These are phyloP conservation scores for Sebastiscus tertius DNA, from an alignment of 2,797 vertebrate species.

Conservation along the genomic window DNA sequence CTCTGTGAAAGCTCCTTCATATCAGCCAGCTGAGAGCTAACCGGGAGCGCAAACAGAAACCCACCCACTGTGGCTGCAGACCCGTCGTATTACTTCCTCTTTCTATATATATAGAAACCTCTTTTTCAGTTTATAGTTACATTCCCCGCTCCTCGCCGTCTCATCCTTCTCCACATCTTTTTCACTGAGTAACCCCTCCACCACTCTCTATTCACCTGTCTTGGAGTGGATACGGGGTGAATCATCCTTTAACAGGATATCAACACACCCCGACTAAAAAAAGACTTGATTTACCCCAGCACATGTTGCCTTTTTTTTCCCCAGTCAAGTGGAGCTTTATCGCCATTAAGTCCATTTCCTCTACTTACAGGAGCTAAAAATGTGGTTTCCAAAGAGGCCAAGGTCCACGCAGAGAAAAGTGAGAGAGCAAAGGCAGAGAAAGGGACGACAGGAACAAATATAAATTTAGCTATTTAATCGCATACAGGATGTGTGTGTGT, in stretches of 20 bases:
- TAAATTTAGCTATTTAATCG: constrained; percentile 10
- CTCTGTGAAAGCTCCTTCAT: constrained; percentile 65
- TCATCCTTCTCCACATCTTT: constrained; percentile 11
- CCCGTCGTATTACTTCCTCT: not conserved
- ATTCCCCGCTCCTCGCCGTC: not conserved
- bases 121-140: constrained; percentile 40
- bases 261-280: constrained; percentile 17
- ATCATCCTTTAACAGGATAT: constrained; percentile 28
- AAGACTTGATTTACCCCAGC: not conserved
- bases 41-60: constrained; percentile 56
- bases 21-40: constrained; percentile 65
- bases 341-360: constrained; percentile 12
- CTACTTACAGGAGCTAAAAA: not conserved
- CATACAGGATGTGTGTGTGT: not conserved
- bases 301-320: constrained; percentile 8
- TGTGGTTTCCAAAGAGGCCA: not conserved
- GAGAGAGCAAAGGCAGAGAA: not conserved
- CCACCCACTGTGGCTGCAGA: constrained; percentile 28
- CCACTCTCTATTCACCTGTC: constrained; percentile 25
- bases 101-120: constrained; percentile 7
- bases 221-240: constrained; percentile 11
- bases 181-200: not conserved
- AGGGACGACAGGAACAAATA: not conserved
- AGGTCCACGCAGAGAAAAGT: not conserved
- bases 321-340: constrained; percentile 6